Conservation (phyloP, 2,113 vertebrate genomes). For the Petroica traversi region DNA sequence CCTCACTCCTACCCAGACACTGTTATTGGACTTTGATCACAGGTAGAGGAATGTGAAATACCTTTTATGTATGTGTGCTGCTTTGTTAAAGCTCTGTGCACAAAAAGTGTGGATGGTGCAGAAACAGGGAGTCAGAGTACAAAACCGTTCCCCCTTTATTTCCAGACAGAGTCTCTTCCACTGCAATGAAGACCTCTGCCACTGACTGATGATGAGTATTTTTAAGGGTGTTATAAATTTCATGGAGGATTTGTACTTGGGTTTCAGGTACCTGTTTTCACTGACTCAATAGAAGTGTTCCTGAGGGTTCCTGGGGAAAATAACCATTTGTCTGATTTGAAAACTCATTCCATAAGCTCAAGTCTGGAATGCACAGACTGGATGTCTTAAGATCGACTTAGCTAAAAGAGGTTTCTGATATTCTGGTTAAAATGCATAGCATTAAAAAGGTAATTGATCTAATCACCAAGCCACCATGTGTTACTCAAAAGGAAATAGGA, state of each 20-base stretch:
- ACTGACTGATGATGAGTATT: neutral
- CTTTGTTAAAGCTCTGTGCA: neutral
- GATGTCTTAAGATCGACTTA: neutral
- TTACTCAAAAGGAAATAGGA: neutral
- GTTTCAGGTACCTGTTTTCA: neutral
- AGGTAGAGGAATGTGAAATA: neutral
- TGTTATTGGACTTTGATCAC: neutral
- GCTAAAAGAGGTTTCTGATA: neutral
- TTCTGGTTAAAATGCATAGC: neutral
- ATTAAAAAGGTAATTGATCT: neutral
- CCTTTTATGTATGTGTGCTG: neutral
- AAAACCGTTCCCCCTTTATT: fast-evolving
- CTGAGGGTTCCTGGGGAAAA: neutral
- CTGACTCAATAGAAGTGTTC: neutral
- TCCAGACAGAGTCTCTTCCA: neutral
- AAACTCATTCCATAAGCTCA: neutral
- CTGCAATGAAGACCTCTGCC: neutral
- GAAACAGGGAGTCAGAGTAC: neutral
- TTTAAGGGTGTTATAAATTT: neutral
- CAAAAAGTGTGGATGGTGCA: neutral
- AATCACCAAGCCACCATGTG: neutral
- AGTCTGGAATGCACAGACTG: neutral
- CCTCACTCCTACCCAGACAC: neutral
- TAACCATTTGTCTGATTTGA: neutral
- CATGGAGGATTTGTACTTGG: neutral